Conservation (phyloP, 2,888 invertebrate species). For the Rugalucina vietnamica region DNA sequence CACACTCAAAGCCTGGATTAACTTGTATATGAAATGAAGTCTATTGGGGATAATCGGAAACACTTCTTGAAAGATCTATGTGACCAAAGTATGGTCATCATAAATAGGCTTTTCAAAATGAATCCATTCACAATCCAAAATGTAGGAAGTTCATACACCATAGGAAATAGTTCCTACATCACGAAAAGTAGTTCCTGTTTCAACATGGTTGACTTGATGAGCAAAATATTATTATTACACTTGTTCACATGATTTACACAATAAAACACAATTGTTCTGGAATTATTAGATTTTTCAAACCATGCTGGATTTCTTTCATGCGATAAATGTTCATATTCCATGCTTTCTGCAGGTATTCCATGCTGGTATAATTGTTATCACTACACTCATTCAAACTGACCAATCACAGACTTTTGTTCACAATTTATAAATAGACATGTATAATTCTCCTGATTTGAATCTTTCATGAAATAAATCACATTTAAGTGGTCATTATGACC, state of each 20-base stretch:
- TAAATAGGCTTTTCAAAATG: no score
- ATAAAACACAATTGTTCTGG: not conserved
- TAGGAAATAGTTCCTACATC: not conserved
- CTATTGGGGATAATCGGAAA: no score
- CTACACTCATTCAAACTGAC: not conserved
- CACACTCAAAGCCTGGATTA: no score
- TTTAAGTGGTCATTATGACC: not conserved
- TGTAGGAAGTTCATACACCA: constrained; percentile 12
- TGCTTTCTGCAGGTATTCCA: not conserved
- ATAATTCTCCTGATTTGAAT: constrained; percentile 7
- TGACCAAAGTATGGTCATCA: no score
- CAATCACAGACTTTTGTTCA: constrained; percentile 24
- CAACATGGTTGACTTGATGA: not conserved
- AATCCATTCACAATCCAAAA: not conserved
- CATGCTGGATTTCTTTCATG: constrained; percentile 7
- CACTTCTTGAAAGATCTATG: no score
- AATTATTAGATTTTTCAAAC: not conserved
- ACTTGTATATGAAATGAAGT: no score
- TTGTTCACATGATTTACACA: not conserved
- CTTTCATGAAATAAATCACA: not conserved
- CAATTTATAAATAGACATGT: not conserved
- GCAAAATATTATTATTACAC: not conserved
- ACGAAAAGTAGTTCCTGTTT: no score
- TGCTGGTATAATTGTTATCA: not conserved
- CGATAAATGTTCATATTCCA: not conserved